These are phyloP conservation scores for Sebastes cheni DNA, from an alignment of 2,797 vertebrate species.

Conservation along the genomic window DNA sequence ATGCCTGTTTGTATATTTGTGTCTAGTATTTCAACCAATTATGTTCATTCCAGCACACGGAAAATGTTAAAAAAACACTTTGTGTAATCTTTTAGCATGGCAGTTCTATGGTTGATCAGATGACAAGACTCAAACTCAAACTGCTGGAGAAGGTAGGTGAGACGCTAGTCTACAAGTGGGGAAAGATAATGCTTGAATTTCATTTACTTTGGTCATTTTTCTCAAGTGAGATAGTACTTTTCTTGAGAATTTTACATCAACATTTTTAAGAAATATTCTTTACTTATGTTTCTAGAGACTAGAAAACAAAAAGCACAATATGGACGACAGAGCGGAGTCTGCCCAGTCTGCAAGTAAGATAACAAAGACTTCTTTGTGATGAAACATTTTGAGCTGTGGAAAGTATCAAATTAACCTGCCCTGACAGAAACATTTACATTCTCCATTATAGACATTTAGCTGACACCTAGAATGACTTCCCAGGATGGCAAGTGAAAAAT, in stretches of 20 bases:
- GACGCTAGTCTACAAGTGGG: background rate
- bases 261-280: background rate
- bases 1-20: background rate
- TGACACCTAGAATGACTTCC: background rate
- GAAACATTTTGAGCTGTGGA: background rate
- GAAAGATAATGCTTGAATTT: background rate
- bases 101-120: slow-evolving; percentile 78
- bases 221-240: background rate
- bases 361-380: background rate
- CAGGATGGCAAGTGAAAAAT: background rate
- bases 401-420: background rate
- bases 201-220: background rate
- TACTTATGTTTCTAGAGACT: slow-evolving; percentile 77
- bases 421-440: background rate
- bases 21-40: background rate
- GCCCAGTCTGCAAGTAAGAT: slow-evolving; percentile 71
- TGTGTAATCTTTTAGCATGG: slow-evolving; percentile 59
- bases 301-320: slow-evolving; percentile 78
- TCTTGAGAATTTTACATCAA: background rate
- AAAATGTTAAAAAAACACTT: background rate
- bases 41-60: background rate
- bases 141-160: slow-evolving; percentile 85
- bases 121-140: slow-evolving; percentile 82
- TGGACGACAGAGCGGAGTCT: slow-evolving; percentile 69
- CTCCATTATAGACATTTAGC: background rate